These are phyloP conservation scores for Ptilodon capucinus DNA, from an alignment of 2,888 invertebrate genomes.

Conservation along the genomic window DNA sequence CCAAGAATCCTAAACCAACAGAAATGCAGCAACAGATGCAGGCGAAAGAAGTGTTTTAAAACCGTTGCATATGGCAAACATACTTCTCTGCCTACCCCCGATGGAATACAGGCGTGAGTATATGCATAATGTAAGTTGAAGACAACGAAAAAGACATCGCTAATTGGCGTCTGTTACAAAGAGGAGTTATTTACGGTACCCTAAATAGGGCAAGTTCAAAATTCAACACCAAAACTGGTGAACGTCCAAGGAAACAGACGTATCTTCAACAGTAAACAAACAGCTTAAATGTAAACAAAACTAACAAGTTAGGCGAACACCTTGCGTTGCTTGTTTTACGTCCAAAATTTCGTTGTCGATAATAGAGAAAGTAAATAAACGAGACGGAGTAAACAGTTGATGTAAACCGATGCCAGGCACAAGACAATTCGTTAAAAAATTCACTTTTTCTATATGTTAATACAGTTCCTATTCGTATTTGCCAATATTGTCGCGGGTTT, in stretches of 20 bases:
- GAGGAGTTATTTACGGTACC: slow-evolving; percentile 9
- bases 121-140: neutral
- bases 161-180: slow-evolving; percentile 28
- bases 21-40: too few species aligned
- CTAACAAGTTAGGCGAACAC: slow-evolving; percentile 37
- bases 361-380: slow-evolving; percentile 47
- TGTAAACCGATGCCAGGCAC: neutral
- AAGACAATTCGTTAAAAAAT: too few species aligned
- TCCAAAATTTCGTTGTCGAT: slow-evolving; percentile 45
- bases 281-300: slow-evolving; percentile 17
- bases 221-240: slow-evolving; percentile 25
- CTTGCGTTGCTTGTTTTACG: slow-evolving; percentile 39
- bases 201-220: slow-evolving; percentile 14
- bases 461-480: too few species aligned
- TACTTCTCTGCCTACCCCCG: too few species aligned
- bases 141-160: slow-evolving; percentile 2
- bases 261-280: slow-evolving; percentile 44
- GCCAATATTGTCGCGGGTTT: too few species aligned
- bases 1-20: too few species aligned
- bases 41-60: too few species aligned
- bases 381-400: slow-evolving; percentile 30
- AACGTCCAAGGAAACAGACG: slow-evolving; percentile 31
- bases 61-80: too few species aligned
- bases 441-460: too few species aligned
- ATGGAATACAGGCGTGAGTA: too few species aligned